Conservation (phyloP, 2,797 vertebrate species). For the Pogonophryne albipinna region DNA sequence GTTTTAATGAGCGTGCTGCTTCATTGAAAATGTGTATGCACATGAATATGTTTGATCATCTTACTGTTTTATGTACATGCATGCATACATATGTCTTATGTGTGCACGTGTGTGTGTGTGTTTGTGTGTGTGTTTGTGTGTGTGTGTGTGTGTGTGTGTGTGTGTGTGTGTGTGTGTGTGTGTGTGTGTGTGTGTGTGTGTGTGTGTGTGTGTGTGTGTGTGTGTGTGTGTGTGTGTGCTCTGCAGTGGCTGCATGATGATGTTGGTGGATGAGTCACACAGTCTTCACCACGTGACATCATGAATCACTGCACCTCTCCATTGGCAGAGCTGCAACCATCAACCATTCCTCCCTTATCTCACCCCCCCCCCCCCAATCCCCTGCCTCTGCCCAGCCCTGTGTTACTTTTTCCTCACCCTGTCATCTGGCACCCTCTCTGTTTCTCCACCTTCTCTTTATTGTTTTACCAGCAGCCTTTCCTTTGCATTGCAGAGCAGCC, state of each 20-base stretch:
- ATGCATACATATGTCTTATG: conserved; percentile 7
- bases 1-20: not conserved
- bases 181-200: conserved; percentile 4
- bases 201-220: conserved; percentile 12
- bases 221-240: conserved; percentile 50
- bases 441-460: not conserved
- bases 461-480: conserved; percentile 9
- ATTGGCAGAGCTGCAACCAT: conserved; percentile 71
- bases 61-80: conserved; percentile 5
- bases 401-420: not conserved
- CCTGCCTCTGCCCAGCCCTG: conserved; percentile 8
- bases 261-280: conserved; percentile 85
- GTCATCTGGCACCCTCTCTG: not conserved
- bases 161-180: too few relatives aligned
- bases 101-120: not conserved
- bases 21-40: not conserved
- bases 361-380: not conserved
- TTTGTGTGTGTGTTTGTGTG: conserved; percentile 5
- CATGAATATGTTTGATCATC: not conserved
- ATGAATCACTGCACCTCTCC: conserved; percentile 84
- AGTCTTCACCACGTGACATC: conserved; percentile 80
- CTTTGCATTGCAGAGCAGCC: conserved; percentile 7
- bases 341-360: conserved; percentile 34
- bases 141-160: not conserved
- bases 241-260: conserved; percentile 79